A percentile compares a stretch with the other conserved stretches of the same genome.
Conservation (phyloP, 92 coral and sea anemone species). For the Palythoa grandis region DNA sequence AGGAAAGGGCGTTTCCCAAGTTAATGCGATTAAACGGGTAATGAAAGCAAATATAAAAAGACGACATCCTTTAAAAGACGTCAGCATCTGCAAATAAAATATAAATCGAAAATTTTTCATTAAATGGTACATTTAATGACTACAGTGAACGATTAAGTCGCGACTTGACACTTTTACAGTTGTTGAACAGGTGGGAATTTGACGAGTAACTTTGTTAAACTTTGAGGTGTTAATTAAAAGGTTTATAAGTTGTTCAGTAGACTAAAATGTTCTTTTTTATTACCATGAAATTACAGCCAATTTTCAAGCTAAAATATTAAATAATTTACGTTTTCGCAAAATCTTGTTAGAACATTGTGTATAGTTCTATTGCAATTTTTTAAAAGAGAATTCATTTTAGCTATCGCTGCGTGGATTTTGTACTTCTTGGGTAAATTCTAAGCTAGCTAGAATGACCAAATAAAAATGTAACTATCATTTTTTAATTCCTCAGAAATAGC, state of each 20-base stretch:
- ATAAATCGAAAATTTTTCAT: too few species aligned
- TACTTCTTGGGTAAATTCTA: too few species aligned
- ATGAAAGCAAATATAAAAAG: not conserved
- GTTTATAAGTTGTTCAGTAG: not conserved
- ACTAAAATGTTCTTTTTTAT: not conserved
- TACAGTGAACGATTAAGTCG: not conserved
- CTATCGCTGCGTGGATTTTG: too few species aligned
- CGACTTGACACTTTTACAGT: not conserved
- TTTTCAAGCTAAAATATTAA: not conserved
- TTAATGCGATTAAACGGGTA: not conserved
- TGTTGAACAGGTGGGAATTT: not conserved
- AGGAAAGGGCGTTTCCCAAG: not conserved
- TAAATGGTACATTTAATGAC: not conserved
- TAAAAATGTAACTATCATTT: too few species aligned
- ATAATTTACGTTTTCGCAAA: too few species aligned
- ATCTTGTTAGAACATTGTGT: too few species aligned
- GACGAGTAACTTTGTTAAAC: not conserved
- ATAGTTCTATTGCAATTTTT: too few species aligned
- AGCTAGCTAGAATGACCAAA: too few species aligned
- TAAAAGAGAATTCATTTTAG: too few species aligned
- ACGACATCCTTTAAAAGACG: not conserved
- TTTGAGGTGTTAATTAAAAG: not conserved
- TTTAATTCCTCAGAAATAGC: too few species aligned
- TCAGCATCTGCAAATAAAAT: not conserved
- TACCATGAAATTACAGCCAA: not conserved